Evolutionary conservation across 2,797 vertebrate genomes (phyloP).

Genomic region (Carcharodon carcharias): DNA sequence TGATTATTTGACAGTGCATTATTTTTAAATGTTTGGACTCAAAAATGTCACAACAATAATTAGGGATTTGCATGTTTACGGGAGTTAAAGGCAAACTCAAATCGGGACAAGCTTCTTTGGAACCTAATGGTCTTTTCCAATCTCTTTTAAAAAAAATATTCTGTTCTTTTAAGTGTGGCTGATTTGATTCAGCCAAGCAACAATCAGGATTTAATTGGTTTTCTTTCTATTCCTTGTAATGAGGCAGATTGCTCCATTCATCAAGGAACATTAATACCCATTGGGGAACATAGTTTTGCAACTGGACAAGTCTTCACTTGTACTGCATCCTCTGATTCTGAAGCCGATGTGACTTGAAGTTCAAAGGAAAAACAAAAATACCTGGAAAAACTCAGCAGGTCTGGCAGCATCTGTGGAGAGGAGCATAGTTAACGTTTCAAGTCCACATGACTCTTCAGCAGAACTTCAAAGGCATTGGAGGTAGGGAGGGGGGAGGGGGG

Average conservation of each 20-base stretch:
- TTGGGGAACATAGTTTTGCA: background rate
- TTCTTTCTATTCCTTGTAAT: background rate
- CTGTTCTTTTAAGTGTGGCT: background rate
- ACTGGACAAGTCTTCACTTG: background rate
- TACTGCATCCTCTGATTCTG: background rate
- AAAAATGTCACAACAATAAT: background rate
- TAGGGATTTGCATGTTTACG: background rate
- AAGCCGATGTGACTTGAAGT: background rate
- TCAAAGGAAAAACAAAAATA: no score
- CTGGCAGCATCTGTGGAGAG: no score
- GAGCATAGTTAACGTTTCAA: no score
- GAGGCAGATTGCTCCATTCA: background rate
- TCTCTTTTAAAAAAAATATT: background rate
- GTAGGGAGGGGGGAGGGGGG: background rate
- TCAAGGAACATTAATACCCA: background rate
- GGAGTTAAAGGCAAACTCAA: conserved; percentile 8
- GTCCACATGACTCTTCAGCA: no score
- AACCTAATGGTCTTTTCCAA: background rate
- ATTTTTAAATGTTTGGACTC: background rate
- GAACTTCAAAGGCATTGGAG: background rate
- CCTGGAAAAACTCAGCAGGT: no score
- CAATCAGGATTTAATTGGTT: background rate
- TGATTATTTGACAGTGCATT: background rate
- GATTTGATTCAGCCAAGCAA: background rate
- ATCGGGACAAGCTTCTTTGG: background rate